A percentile compares a stretch with the other conserved stretches of the same genome.
Conservation (phyloP, 2,888 invertebrate genomes). For the Epinotia ramella region DNA sequence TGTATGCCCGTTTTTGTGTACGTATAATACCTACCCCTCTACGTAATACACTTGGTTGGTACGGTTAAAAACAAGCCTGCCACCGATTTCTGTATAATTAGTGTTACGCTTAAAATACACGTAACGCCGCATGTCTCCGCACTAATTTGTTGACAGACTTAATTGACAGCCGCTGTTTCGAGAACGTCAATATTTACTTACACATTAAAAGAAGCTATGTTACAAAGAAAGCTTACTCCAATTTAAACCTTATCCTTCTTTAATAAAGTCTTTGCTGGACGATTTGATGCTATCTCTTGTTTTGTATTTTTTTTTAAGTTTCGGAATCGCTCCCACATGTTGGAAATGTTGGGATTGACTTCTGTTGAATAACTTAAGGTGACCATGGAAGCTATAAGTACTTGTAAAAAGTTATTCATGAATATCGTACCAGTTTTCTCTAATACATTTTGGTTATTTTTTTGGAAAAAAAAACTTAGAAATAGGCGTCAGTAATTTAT, state of each 20-base stretch:
- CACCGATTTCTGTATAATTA: conserved; percentile 20
- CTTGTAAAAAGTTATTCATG: neutral
- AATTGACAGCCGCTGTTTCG: conserved; percentile 47
- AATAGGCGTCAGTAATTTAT: too few relatives aligned
- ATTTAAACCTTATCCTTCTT: neutral
- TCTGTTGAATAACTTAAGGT: conserved; percentile 1
- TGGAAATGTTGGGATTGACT: conserved; percentile 11
- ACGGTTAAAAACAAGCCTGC: neutral
- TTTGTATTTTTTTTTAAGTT: conserved; percentile 3
- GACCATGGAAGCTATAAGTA: neutral
- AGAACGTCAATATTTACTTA: conserved; percentile 42
- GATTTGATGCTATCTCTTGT: neutral
- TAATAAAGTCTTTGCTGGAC: neutral
- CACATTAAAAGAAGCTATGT: neutral
- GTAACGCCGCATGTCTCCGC: conserved; percentile 44
- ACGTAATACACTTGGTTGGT: neutral
- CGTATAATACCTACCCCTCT: too few relatives aligned
- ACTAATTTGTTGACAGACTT: conserved; percentile 58
- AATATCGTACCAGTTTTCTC: too few relatives aligned
- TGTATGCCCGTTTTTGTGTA: too few relatives aligned
- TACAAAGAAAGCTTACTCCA: neutral
- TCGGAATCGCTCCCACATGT: conserved; percentile 9
- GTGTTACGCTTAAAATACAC: conserved; percentile 40
- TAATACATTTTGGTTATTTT: too few relatives aligned
- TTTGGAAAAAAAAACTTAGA: too few relatives aligned